Percentiles rank a stretch among this genome's conserved stretches.
These are phyloP conservation scores for Papilio dardanus DNA, from an alignment of 1,140 invertebrate species.

Conservation along the genomic window DNA sequence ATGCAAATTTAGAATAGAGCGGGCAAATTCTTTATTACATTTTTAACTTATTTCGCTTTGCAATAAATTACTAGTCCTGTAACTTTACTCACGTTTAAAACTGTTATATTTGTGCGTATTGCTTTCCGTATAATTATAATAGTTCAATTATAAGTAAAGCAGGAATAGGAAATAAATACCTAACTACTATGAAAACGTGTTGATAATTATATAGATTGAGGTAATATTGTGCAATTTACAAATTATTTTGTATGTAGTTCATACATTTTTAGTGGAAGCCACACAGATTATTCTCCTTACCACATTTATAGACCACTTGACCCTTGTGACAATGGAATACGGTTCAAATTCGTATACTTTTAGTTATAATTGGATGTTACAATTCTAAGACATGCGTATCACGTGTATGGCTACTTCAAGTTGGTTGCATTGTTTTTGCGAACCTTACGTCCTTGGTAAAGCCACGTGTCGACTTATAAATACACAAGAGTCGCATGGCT, in stretches of 20 bases:
- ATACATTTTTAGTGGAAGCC: not conserved
- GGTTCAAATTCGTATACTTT: not conserved
- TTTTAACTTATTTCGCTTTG: not conserved
- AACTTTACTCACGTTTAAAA: not conserved
- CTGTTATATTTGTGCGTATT: not conserved
- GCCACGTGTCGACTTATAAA: conserved; percentile 37
- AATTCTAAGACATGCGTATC: conserved; percentile 19
- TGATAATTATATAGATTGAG: conserved; percentile 8
- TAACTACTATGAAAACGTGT: conserved; percentile 1
- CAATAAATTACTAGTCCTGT: too few relatives aligned
- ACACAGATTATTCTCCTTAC: not conserved
- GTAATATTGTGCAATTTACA: not conserved
- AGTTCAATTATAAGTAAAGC: not conserved
- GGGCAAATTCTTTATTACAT: not conserved
- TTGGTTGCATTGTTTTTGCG: conserved; percentile 33
- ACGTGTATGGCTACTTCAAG: conserved; percentile 3
- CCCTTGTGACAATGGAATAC: not conserved
- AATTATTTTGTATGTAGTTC: not conserved
- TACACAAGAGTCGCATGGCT: conserved; percentile 32
- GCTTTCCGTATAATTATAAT: not conserved
- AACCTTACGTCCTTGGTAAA: conserved; percentile 33
- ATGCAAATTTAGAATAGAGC: not conserved
- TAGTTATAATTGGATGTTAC: not conserved
- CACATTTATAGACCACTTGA: not conserved
- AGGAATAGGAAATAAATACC: not conserved